Conservation (phyloP, 2,113 vertebrate species). For the Calidris pugnax region DNA sequence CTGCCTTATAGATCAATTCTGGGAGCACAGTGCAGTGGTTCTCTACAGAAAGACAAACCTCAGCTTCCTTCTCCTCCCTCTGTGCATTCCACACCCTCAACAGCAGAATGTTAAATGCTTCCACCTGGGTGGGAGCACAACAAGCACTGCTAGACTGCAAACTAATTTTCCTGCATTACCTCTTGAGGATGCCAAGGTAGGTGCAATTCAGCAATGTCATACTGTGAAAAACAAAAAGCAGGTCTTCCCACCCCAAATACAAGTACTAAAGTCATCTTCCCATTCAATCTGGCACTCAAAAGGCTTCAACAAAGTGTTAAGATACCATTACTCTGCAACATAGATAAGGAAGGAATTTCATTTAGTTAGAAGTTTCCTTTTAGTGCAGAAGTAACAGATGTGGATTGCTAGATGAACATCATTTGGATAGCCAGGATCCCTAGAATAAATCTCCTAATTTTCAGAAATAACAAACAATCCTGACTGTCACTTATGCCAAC, state of each 20-base stretch:
- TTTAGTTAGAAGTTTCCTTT: not conserved
- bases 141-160: not conserved
- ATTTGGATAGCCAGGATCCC: not conserved
- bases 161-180: not conserved
- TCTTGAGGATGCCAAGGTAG: not conserved
- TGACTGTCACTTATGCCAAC: not conserved
- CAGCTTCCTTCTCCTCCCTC: not conserved
- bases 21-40: not conserved
- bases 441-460: not conserved
- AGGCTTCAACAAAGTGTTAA: not conserved
- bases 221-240: not conserved
- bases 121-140: not conserved
- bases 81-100: not conserved
- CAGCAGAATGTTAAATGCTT: accelerated
- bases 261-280: not conserved
- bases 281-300: not conserved
- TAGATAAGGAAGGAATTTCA: not conserved
- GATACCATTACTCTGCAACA: not conserved
- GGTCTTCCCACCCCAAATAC: not conserved
- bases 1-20: not conserved
- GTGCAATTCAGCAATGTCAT: not conserved
- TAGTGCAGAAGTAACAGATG: not conserved
- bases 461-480: not conserved
- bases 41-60: not conserved
- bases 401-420: not conserved